Conservation (phyloP, 2,888 invertebrate genomes). For the Trichacis sp. region DNA sequence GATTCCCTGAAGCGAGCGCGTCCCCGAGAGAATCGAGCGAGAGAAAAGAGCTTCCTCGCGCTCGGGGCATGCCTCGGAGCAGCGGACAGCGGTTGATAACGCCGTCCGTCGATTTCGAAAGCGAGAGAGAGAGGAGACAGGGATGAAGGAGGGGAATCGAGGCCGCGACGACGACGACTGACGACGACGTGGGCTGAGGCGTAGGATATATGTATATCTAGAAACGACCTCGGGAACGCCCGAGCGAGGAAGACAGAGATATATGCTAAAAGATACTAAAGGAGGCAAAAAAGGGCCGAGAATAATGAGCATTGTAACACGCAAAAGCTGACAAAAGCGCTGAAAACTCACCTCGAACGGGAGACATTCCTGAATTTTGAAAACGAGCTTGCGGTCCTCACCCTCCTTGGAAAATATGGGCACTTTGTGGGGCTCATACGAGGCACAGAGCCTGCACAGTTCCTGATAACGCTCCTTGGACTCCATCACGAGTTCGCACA, state of each 20-base stretch:
- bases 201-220: too few species aligned
- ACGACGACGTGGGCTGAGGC: conserved; percentile 16
- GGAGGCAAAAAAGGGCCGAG: conserved; percentile 2
- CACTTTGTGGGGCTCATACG: conserved; percentile 68
- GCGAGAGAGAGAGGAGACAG: conserved; percentile 5
- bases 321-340: background rate
- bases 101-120: conserved; percentile 11
- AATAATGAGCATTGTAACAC: background rate
- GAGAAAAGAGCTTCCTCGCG: background rate
- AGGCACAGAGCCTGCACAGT: conserved; percentile 70
- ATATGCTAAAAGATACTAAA: too few species aligned
- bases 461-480: conserved; percentile 63
- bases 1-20: too few species aligned
- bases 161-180: conserved; percentile 13
- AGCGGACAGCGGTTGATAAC: conserved; percentile 13
- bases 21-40: background rate
- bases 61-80: background rate
- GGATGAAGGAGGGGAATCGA: conserved; percentile 11
- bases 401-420: conserved; percentile 70
- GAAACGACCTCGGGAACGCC: conserved; percentile 4
- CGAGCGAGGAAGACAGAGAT: conserved; percentile 12
- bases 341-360: conserved; percentile 66
- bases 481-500: conserved; percentile 10
- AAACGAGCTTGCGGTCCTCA: conserved; percentile 67
- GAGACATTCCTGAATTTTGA: conserved; percentile 69